phyloP scores from a whole-genome alignment of 2,797 vertebrate species.

The Picus viridis region DNA sequence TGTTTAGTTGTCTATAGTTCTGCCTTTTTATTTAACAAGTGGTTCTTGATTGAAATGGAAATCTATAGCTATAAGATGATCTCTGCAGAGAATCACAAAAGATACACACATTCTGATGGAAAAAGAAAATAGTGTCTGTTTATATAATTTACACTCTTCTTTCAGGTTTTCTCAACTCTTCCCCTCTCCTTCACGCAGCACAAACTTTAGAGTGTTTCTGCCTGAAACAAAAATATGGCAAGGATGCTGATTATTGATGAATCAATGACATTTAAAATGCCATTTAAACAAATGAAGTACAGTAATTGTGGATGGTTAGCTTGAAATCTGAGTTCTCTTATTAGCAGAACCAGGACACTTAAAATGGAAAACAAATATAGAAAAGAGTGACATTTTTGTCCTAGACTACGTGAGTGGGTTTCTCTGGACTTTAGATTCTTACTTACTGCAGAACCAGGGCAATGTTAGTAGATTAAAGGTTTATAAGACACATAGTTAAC shows the following conservation, averaged over 20 bases:
- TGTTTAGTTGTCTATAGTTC: neutral
- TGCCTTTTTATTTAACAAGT: slow-evolving; percentile 12
- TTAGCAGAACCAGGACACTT: neutral
- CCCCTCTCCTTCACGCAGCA: neutral
- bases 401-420: neutral
- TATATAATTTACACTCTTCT: neutral
- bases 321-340: neutral
- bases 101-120: neutral
- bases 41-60: slow-evolving; percentile 1
- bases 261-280: neutral
- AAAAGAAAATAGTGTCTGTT: neutral
- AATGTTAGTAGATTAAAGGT: neutral
- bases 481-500: neutral
- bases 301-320: neutral
- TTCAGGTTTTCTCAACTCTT: neutral
- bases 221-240: neutral
- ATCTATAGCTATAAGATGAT: slow-evolving; percentile 26
- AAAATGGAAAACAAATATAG: neutral
- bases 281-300: neutral
- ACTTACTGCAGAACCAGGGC: neutral
- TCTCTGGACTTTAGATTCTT: neutral
- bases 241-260: neutral
- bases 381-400: neutral
- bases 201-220: neutral
- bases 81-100: neutral